Evolutionary conservation across 1,140 invertebrate genomes (phyloP), one percentile per base, ranked within the genome.

Genomic region (Drosophila kohkoa): DNA sequence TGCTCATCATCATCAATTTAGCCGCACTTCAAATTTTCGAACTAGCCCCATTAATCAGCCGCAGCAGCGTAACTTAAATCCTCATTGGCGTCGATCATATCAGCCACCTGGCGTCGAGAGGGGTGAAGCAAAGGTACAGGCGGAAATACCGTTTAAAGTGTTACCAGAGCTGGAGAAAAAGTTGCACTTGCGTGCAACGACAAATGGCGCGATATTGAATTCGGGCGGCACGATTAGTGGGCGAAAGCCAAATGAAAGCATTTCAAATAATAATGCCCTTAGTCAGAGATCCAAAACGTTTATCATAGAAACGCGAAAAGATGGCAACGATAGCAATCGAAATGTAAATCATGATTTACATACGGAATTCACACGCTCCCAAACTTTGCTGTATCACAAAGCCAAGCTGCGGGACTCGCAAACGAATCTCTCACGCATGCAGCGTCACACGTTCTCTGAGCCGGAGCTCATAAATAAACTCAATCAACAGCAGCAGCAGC

Each of bases 141-240:
- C 32, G 3, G 69, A 69, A 60, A 43, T 38, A 4, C 52, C 66
- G 1, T 91, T 94, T 46, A 95, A 96, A 93, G 96, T 96, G 5
- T 92, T 97, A 2, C 96, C 96, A 1, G 94, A 95, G 46, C 91
- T 94, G 30, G 92, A 94, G 41, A 93, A 94, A 59, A 93, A 94
- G 4, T 94, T 95, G 11, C 93, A 95, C 45, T 92, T 97, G 35
- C 94, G 96, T 41, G 94, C 95, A 52, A 97, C 96, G 5, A 95
- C 96, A 89, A 97, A 97, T 93, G 96, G 96, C 16, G 95, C 94
- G 74, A 96, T 97, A 75, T 92, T 97, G 38, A 96, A 96, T 64
- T 95, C 95, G 10, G 96, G 96, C 5, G 96, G 96, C 10, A 97
- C 96, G 65, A 95, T 97, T 80, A 95, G 95, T 74, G 96, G 95